Percentiles rank a stretch among this genome's conserved stretches.
Conservation (phyloP, 2,797 vertebrate species). For the Distichodus sexfasciatus region DNA sequence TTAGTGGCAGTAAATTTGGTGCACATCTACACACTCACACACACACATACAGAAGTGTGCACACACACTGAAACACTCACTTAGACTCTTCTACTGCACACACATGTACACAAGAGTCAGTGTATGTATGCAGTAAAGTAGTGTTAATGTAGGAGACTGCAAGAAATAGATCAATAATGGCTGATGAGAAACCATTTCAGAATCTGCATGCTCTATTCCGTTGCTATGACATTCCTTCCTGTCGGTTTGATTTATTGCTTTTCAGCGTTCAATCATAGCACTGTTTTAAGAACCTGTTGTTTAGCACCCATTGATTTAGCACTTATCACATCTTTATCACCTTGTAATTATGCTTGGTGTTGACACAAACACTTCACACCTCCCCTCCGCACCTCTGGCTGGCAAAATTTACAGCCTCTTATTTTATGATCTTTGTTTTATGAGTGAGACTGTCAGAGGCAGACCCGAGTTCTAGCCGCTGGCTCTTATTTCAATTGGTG, state of each 20-base stretch:
- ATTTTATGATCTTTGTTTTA: conserved; percentile 77
- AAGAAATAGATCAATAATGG: conserved; percentile 77
- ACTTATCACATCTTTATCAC: conserved; percentile 81
- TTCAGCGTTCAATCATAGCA: conserved; percentile 74
- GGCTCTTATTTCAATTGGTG: conserved; percentile 76
- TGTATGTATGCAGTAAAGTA: conserved; percentile 60
- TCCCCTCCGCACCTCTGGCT: conserved; percentile 65
- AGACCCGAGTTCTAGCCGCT: conserved; percentile 72
- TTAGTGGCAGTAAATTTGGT: no score
- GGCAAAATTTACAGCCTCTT: conserved; percentile 76
- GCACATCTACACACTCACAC: no score
- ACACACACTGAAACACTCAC: conserved; percentile 33
- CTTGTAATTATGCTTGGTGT: conserved; percentile 82
- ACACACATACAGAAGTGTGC: no score
- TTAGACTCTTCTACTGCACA: neutral
- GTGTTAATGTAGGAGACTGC: conserved; percentile 76
- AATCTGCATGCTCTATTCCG: conserved; percentile 74
- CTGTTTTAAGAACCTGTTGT: conserved; percentile 80
- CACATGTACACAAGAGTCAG: conserved; percentile 35
- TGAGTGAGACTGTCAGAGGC: conserved; percentile 73
- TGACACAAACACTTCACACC: conserved; percentile 76
- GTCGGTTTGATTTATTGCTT: conserved; percentile 58
- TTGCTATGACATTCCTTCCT: conserved; percentile 67
- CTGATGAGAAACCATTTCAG: conserved; percentile 70
- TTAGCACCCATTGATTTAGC: conserved; percentile 83